These are phyloP conservation scores for Myotis planiceps DNA, from an alignment of 2,797 vertebrate genomes.

Conservation along the genomic window DNA sequence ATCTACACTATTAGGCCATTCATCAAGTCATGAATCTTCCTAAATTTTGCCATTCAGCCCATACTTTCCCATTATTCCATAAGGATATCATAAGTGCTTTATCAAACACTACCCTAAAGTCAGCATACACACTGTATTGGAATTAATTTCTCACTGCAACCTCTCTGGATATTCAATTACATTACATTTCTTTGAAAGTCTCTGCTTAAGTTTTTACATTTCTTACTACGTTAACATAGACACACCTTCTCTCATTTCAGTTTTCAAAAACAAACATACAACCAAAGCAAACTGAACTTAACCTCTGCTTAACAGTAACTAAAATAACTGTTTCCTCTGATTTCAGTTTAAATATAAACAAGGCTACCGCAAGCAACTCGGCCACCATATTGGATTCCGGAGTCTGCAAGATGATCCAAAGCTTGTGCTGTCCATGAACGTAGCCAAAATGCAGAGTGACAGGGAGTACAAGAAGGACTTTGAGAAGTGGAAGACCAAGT, in stretches of 20 bases:
- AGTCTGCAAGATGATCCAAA: conserved; percentile 95
- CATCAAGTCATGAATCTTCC: neutral
- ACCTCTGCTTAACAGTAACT: neutral
- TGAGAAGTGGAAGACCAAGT: conserved; percentile 95
- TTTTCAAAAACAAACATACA: neutral
- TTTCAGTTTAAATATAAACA: conserved; percentile 96
- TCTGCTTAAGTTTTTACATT: conserved; percentile 13
- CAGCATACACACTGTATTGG: neutral
- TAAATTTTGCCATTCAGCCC: neutral
- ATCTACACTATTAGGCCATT: neutral
- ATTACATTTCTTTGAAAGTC: neutral
- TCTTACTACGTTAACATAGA: neutral
- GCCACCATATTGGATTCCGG: conserved; percentile 94
- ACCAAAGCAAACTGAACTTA: neutral
- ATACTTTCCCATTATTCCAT: neutral
- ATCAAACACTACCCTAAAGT: neutral
- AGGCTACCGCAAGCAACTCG: conserved; percentile 93
- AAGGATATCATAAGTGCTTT: neutral
- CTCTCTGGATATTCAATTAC: neutral
- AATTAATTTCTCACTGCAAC: conserved; percentile 30
- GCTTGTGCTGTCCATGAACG: conserved; percentile 94
- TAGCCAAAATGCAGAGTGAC: conserved; percentile 95
- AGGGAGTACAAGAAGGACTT: conserved; percentile 96
- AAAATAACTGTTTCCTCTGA: conserved; percentile 48
- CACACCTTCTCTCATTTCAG: neutral